Conservation (phyloP, 30 jellyfish, hydroid and myxozoan genomes). For the Aurelia aurita complex sp. Pacific region DNA sequence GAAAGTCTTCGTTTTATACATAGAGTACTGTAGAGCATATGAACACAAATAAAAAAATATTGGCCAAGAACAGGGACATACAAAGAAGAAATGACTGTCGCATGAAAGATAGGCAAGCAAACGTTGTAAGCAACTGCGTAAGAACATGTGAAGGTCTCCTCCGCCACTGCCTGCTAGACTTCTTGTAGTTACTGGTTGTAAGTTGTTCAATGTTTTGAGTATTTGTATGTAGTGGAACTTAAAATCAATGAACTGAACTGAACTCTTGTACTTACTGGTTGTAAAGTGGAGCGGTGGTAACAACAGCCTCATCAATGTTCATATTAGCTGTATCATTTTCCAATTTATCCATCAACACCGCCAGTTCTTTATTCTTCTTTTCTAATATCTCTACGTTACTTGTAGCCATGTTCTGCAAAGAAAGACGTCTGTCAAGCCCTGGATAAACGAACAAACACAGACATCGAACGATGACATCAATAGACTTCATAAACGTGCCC, state of each 20-base stretch:
- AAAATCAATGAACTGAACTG: too few species aligned
- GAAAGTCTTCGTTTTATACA: too few species aligned
- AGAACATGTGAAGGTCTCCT: background rate
- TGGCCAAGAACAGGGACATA: too few species aligned
- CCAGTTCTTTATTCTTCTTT: constrained; percentile 69
- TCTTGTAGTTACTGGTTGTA: constrained; percentile 80
- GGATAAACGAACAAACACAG: too few species aligned
- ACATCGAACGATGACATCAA: too few species aligned
- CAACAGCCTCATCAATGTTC: constrained; percentile 96
- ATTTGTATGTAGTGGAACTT: too few species aligned
- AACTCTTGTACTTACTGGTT: constrained; percentile 72
- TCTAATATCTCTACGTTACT: constrained; percentile 63
- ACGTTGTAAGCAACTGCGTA: background rate
- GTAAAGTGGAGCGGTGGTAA: constrained; percentile 94
- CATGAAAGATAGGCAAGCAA: too few species aligned
- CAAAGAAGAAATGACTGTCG: too few species aligned
- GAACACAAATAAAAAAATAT: too few species aligned
- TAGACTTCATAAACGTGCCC: too few species aligned
- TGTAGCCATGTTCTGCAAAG: constrained; percentile 52
- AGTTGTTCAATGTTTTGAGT: background rate
- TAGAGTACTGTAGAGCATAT: too few species aligned
- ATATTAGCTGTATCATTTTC: constrained; percentile 73
- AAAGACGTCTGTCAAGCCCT: too few species aligned
- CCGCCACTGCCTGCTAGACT: background rate
- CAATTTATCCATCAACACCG: constrained; percentile 60